phyloP scores from a whole-genome alignment of 2,888 invertebrate species.

The Epinotia bilunana region DNA sequence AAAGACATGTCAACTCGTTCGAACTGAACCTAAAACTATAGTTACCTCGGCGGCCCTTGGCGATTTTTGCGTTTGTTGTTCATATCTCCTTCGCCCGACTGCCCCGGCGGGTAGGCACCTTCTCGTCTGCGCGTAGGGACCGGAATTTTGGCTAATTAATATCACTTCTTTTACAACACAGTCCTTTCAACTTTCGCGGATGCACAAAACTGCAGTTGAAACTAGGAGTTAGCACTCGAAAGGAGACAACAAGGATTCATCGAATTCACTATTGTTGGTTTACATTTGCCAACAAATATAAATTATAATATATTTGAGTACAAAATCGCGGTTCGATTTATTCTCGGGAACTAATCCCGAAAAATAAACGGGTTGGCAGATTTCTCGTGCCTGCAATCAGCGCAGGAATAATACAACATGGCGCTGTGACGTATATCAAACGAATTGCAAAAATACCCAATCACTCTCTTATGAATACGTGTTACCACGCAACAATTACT shows the following conservation, averaged over 20 bases:
- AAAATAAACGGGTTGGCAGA: constrained; percentile 84
- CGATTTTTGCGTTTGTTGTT: constrained; percentile 94
- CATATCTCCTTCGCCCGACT: constrained; percentile 86
- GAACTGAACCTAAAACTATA: constrained; percentile 63
- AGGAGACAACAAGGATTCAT: constrained; percentile 81
- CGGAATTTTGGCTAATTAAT: constrained; percentile 91
- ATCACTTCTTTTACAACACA: constrained; percentile 84
- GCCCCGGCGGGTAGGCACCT: constrained; percentile 90
- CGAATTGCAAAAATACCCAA: constrained; percentile 76
- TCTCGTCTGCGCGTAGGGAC: constrained; percentile 92
- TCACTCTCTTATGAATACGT: constrained; percentile 57
- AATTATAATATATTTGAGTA: constrained; percentile 82
- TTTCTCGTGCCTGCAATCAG: constrained; percentile 85
- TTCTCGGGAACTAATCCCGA: constrained; percentile 82
- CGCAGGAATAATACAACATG: constrained; percentile 86
- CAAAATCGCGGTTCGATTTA: constrained; percentile 83
- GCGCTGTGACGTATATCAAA: constrained; percentile 83
- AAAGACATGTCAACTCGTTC: constrained; percentile 78
- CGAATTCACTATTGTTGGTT: constrained; percentile 79
- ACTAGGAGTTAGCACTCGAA: constrained; percentile 81
- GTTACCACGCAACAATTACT: constrained; percentile 59
- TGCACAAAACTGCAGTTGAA: constrained; percentile 84
- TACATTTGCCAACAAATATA: constrained; percentile 83
- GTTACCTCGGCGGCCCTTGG: constrained; percentile 90
- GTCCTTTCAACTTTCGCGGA: constrained; percentile 85